phyloP scores from a whole-genome alignment of 1,140 invertebrate species.

The Heliothis virescens region DNA sequence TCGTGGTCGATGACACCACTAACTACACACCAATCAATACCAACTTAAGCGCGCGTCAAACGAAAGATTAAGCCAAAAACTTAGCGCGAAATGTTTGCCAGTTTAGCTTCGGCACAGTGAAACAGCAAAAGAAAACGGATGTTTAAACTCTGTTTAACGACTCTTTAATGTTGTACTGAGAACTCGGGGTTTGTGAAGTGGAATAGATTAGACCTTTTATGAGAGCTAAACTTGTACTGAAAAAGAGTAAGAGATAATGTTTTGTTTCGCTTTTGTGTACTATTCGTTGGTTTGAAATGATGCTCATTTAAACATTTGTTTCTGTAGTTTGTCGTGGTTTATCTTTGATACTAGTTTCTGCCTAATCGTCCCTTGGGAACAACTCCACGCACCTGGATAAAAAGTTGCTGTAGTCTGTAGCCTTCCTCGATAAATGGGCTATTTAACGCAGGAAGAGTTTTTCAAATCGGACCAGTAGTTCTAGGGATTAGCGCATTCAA shows the following conservation, averaged over 20 bases:
- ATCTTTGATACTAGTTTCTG: too few species aligned
- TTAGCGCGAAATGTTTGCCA: constrained; percentile 37
- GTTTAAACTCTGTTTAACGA: constrained; percentile 53
- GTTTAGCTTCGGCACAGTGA: constrained; percentile 30
- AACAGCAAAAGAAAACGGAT: constrained; percentile 48
- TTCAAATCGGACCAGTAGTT: too few species aligned
- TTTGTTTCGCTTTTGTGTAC: constrained; percentile 7
- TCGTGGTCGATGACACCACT: background rate
- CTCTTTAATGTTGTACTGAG: constrained; percentile 48
- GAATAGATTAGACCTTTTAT: constrained; percentile 51
- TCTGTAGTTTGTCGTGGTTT: too few species aligned
- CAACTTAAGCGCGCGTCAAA: constrained; percentile 13
- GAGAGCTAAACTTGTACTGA: constrained; percentile 45
- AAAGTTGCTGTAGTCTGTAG: too few species aligned
- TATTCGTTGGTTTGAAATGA: background rate
- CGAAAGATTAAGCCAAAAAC: constrained; percentile 39
- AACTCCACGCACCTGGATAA: too few species aligned
- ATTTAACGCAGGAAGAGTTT: too few species aligned
- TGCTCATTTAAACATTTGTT: too few species aligned
- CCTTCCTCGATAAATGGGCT: too few species aligned
- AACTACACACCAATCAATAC: constrained; percentile 32
- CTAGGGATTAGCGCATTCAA: too few species aligned
- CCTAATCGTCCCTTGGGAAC: too few species aligned
- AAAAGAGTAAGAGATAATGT: constrained; percentile 16
- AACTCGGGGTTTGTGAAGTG: constrained; percentile 43